A percentile compares a stretch with the other conserved stretches of the same genome.
Evolutionary conservation across 2,888 invertebrate species (phyloP).

Genomic region (Escarpia spicata): DNA sequence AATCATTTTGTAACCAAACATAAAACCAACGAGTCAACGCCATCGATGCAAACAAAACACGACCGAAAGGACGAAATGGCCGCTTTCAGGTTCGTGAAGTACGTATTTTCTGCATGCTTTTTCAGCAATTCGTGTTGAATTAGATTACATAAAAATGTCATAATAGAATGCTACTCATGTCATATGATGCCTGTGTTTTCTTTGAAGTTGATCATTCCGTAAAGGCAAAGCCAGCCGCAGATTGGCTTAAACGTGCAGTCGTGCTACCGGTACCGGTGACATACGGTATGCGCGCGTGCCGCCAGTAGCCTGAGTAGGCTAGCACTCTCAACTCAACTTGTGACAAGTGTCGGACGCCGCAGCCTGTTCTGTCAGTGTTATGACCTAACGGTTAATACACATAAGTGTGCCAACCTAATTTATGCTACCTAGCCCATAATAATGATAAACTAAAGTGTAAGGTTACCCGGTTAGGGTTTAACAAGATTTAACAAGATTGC

Average conservation of each 20-base stretch:
- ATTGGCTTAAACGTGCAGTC: not conserved
- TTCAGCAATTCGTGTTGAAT: not conserved
- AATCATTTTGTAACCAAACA: not conserved
- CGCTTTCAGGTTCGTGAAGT: conserved; percentile 11
- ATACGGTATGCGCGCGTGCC: not conserved
- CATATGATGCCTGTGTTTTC: not conserved
- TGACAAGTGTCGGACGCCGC: not conserved
- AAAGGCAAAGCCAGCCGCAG: not conserved
- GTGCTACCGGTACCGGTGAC: not conserved
- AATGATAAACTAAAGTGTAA: too few species aligned
- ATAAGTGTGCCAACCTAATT: not conserved
- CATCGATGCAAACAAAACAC: conserved; percentile 16
- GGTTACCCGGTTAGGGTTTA: too few species aligned
- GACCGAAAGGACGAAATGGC: conserved; percentile 10
- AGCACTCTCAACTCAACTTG: not conserved
- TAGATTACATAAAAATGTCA: not conserved
- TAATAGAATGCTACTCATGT: not conserved
- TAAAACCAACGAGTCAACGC: not conserved
- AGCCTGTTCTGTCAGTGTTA: not conserved
- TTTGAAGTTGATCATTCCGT: not conserved
- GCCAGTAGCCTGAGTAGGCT: too few species aligned
- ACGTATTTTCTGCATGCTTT: not conserved
- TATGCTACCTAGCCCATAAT: not conserved
- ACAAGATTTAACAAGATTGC: too few species aligned
- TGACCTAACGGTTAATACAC: not conserved